Conservation (phyloP, 2,113 vertebrate species). For the Sylvietta virens region DNA sequence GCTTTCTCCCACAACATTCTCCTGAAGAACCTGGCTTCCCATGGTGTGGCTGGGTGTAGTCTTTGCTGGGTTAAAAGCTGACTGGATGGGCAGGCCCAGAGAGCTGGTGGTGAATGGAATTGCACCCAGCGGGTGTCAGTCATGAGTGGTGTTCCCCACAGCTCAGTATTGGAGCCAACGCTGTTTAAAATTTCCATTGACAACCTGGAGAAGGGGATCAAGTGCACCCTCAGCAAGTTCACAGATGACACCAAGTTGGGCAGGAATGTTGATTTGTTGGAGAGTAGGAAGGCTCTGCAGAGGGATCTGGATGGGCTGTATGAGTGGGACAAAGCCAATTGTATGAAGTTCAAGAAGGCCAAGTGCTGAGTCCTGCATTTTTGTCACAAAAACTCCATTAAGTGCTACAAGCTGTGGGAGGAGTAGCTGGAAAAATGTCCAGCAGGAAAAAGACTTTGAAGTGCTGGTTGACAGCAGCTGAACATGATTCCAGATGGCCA, state of each 20-base stretch:
- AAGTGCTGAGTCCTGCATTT: not conserved
- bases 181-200: not conserved
- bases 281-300: not conserved
- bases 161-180: not conserved
- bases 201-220: not conserved
- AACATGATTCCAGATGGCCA: not conserved
- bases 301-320: not conserved
- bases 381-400: not conserved
- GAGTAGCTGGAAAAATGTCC: not conserved
- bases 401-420: not conserved
- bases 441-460: not conserved
- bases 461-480: not conserved
- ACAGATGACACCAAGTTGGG: not conserved
- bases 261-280: not conserved
- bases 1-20: not conserved
- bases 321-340: not conserved
- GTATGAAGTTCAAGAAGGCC: not conserved
- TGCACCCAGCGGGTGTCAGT: too few relatives aligned
- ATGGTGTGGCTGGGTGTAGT: not conserved
- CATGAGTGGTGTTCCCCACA: not conserved
- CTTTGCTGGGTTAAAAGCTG: not conserved
- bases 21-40: not conserved
- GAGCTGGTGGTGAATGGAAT: not conserved
- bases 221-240: not conserved
- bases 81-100: not conserved